These are phyloP conservation scores for Holacanthus passer DNA, from an alignment of 2,113 vertebrate species.

Conservation along the genomic window DNA sequence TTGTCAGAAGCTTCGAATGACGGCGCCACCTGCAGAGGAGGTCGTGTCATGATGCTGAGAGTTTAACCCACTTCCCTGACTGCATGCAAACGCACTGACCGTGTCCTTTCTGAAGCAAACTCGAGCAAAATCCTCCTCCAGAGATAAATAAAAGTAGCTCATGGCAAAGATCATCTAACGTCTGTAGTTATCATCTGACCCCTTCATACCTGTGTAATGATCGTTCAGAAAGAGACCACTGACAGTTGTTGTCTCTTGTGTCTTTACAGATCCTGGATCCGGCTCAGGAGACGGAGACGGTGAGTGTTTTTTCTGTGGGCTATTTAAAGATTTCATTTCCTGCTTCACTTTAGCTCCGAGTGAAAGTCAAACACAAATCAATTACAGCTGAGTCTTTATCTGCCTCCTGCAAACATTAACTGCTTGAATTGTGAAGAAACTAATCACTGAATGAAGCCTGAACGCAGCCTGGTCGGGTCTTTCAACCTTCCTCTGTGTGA, in stretches of 20 bases:
- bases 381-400: conserved; percentile 29
- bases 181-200: background rate
- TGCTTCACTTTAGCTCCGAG: background rate
- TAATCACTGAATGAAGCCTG: background rate
- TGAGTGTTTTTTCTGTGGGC: conserved; percentile 50
- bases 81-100: too few relatives aligned
- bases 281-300: conserved; percentile 80
- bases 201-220: too few relatives aligned
- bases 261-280: conserved; percentile 77
- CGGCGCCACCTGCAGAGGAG: too few relatives aligned
- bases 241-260: conserved; percentile 45
- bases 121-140: too few relatives aligned
- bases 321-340: conserved; percentile 54
- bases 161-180: too few relatives aligned
- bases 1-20: too few relatives aligned
- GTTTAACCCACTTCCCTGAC: too few relatives aligned
- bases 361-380: conserved; percentile 55
- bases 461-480: background rate
- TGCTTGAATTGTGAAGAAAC: background rate
- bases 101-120: too few relatives aligned
- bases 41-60: too few relatives aligned
- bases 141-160: too few relatives aligned
- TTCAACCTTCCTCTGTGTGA: background rate
- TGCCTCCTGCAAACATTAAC: conserved; percentile 14
- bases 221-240: background rate